A percentile compares a stretch with the other conserved stretches of the same genome.
Conservation (phyloP, 2,888 invertebrate genomes). For the Catonia carolina region DNA sequence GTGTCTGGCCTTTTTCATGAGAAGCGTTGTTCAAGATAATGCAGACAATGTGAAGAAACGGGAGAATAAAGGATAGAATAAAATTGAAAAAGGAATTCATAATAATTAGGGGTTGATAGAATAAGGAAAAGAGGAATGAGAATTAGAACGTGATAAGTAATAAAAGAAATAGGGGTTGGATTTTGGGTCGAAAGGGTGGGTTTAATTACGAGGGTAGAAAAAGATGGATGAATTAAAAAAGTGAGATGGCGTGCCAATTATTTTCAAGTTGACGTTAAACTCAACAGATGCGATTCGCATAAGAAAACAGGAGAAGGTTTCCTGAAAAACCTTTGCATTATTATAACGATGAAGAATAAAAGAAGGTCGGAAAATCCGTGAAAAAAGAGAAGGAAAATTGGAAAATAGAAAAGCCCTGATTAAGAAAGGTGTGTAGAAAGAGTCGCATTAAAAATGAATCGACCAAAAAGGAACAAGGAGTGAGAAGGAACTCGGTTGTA, state of each 20-base stretch:
- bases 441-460: not conserved
- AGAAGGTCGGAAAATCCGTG: not conserved
- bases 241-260: not conserved
- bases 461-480: not conserved
- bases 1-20: too few species aligned
- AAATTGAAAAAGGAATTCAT: too few species aligned
- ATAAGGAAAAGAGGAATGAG: not conserved
- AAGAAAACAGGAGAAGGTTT: not conserved
- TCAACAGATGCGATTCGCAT: not conserved
- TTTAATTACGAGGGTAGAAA: slow-evolving; percentile 1
- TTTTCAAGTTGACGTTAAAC: not conserved
- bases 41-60: too few species aligned
- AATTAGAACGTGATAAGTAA: not conserved
- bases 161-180: not conserved
- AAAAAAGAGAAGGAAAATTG: not conserved
- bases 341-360: not conserved
- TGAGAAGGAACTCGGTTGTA: not conserved
- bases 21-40: too few species aligned
- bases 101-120: too few species aligned
- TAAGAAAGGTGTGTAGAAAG: not conserved
- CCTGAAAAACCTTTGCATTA: too few species aligned
- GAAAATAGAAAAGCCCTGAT: slow-evolving; percentile 5
- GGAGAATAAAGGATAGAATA: not conserved
- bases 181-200: not conserved
- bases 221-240: slow-evolving; percentile 8